Evolutionary conservation across 1,140 invertebrate species (phyloP).

Genomic region (Drosophila guanche): DNA sequence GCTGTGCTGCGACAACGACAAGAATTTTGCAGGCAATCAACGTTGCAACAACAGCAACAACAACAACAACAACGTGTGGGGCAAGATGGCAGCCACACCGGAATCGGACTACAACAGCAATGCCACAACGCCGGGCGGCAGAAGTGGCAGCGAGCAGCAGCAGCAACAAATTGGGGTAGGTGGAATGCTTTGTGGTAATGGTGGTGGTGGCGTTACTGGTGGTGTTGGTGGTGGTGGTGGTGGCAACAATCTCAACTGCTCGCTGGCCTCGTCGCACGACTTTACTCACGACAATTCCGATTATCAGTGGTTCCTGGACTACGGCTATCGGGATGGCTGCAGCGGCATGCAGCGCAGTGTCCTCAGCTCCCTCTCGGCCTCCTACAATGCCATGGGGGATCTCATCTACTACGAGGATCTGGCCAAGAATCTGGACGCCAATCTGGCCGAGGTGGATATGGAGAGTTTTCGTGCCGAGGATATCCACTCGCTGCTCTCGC

Average conservation of each 20-base stretch:
- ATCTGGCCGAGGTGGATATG: conserved; percentile 97
- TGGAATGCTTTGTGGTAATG: conserved; percentile 72
- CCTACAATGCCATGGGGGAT: conserved; percentile 89
- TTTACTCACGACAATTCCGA: conserved; percentile 95
- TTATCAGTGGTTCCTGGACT: conserved; percentile 95
- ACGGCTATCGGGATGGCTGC: conserved; percentile 92
- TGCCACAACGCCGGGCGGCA: conserved; percentile 74
- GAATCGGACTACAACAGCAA: conserved; percentile 87
- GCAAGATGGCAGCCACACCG: conserved; percentile 83
- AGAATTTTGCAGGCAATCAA: conserved; percentile 19
- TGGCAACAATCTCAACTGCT: conserved; percentile 79
- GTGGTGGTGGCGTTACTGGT: conserved; percentile 44
- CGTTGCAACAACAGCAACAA: conserved; percentile 23
- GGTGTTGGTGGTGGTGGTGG: conserved; percentile 43
- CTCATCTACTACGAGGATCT: conserved; percentile 92
- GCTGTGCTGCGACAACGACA: conserved; percentile 38
- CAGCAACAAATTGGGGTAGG: conserved; percentile 78
- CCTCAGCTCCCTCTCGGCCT: conserved; percentile 90
- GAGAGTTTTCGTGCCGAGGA: conserved; percentile 96
- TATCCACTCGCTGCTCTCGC: conserved; percentile 92
- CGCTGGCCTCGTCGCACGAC: conserved; percentile 85
- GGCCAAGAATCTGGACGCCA: conserved; percentile 94
- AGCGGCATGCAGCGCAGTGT: conserved; percentile 91
- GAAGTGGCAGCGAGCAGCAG: conserved; percentile 58
- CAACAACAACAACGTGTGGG: conserved; percentile 54